Evolutionary conservation across 1,140 invertebrate genomes (phyloP).

Genomic region (Dendroctonus valens): DNA sequence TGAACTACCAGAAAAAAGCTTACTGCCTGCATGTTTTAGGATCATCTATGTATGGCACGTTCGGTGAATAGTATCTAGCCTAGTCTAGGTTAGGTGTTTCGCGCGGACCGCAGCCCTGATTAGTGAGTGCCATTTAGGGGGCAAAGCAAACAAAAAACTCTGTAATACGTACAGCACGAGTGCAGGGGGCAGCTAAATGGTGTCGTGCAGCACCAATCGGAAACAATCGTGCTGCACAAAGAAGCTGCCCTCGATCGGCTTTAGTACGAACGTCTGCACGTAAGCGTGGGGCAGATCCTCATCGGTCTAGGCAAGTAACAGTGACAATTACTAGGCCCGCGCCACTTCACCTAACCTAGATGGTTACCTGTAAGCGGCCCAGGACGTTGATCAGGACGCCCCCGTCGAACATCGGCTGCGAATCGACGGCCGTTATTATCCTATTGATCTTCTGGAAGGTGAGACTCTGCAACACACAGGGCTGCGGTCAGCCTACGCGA

Average conservation of each 20-base stretch:
- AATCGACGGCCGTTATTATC: conserved; percentile 89
- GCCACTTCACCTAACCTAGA: not conserved
- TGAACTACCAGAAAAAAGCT: too few relatives aligned
- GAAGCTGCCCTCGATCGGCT: conserved; percentile 80
- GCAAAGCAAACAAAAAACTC: too few relatives aligned
- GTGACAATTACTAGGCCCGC: not conserved
- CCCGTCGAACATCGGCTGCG: conserved; percentile 93
- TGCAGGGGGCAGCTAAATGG: conserved; percentile 45
- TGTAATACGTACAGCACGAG: too few relatives aligned
- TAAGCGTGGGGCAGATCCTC: conserved; percentile 90
- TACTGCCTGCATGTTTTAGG: too few relatives aligned
- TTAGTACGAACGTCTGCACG: conserved; percentile 88
- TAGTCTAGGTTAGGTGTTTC: too few relatives aligned
- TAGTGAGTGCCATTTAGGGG: too few relatives aligned
- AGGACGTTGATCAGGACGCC: conserved; percentile 91
- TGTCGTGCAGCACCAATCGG: conserved; percentile 81
- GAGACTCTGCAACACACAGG: conserved; percentile 63
- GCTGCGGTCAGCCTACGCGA: conserved; percentile 6
- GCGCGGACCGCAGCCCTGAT: too few relatives aligned
- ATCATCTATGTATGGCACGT: too few relatives aligned
- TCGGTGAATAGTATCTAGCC: too few relatives aligned
- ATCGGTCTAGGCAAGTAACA: conserved; percentile 66
- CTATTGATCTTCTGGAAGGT: conserved; percentile 91
- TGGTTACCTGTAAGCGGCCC: conserved; percentile 84
- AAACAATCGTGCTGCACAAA: conserved; percentile 91